These are phyloP conservation scores for Branchinecta sandiegonensis DNA, from an alignment of 2,888 invertebrate genomes.

Conservation along the genomic window DNA sequence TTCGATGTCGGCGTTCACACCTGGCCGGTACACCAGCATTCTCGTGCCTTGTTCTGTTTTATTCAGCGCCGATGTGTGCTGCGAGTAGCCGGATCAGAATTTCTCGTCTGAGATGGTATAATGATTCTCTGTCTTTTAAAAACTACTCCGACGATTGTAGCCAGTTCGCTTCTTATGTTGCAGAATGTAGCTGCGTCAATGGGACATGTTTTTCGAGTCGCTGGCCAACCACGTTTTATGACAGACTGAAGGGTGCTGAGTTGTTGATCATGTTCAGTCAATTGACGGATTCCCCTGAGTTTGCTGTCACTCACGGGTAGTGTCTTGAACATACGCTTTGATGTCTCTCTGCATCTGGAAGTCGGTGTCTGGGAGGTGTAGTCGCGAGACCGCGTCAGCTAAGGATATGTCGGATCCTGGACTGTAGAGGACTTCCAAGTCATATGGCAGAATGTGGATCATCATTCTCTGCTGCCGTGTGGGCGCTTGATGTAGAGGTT, in stretches of 20 bases:
- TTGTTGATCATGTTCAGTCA: too few relatives aligned
- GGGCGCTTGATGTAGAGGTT: neutral
- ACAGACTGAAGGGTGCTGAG: too few relatives aligned
- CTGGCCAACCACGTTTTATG: neutral
- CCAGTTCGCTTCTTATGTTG: neutral
- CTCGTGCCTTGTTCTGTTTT: slow-evolving; percentile 19
- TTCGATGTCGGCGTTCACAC: too few relatives aligned
- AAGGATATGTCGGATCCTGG: too few relatives aligned
- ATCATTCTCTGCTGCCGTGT: neutral
- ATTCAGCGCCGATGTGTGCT: slow-evolving; percentile 1
- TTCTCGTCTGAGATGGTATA: slow-evolving; percentile 3
- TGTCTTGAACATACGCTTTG: too few relatives aligned
- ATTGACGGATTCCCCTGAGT: too few relatives aligned
- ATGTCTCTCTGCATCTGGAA: too few relatives aligned
- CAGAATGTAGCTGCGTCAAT: neutral
- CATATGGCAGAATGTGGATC: neutral
- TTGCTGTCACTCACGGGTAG: too few relatives aligned
- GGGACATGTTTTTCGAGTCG: slow-evolving; percentile 7
- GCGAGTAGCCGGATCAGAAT: neutral
- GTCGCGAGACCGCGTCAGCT: too few relatives aligned
- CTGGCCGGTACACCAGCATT: neutral
- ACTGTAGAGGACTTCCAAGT: too few relatives aligned
- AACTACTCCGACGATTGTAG: neutral
- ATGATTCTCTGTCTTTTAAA: neutral
- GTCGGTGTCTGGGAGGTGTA: too few relatives aligned